Base-by-base conservation (phyloP, 2,888 invertebrate genomes). In the Serripes groenlandicus region DNA sequence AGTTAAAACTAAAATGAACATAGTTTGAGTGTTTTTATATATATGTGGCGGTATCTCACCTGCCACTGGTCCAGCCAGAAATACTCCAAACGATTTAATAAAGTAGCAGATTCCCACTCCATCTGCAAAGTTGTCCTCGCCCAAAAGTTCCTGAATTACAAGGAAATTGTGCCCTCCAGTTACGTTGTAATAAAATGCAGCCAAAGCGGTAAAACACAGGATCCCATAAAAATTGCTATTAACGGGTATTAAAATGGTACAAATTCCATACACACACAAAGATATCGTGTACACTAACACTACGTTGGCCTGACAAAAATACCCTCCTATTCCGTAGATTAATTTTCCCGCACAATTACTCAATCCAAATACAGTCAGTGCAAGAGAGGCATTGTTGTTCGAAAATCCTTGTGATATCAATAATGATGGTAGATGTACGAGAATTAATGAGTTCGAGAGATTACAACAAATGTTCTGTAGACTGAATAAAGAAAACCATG, bases 61-160 rank as follows among this genome's bases (percentile, higher is more conserved):
- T 75, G 83, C 83, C 28, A 83, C 15, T 0, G 83, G 83, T 34
- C 83, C 83, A 30, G 72, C 75, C 5, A 83, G 28, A 9, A 78
- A 35, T 11, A 72, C 42, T 7, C 83, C 83, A 0, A 32, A 37
- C 23, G 79, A 72, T 64, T 83, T 83, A 23, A 56, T 49, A 7
- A 83, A 66, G 56, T 75, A 72, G 30, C 56, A 52, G 21, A 83
- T 52, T 60, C 78, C 83, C 18, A 83, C 52, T 1, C 78, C 83
- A 32, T 79, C 83, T 21, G 83, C 70, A 73, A 83, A 72, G 23
- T 83, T 66, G 26, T 83, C 79, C 21, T 30, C 28, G 11, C 83
- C 83, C 9, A 76, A 78, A 4, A 83, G 56, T 5, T 70, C 58
- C 26, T 73, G 28, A n/a, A 83, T 79, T 5, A 73, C 69, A 28